Percentiles rank a stretch among this genome's conserved stretches.
Conservation (phyloP, 2,113 vertebrate genomes). For the Sturnira hondurensis region DNA sequence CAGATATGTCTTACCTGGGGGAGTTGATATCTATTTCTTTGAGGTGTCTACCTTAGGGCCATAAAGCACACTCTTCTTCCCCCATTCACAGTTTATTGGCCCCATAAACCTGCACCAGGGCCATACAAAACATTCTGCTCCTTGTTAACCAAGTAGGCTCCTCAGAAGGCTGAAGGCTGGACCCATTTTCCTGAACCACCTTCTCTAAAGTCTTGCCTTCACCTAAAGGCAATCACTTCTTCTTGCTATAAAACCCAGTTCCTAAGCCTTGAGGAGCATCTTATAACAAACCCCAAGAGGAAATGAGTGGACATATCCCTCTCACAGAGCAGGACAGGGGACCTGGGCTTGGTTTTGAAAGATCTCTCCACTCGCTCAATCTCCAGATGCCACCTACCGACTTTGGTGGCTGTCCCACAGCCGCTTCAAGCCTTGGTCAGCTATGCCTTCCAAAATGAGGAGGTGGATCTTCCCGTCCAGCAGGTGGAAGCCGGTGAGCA, state of each 20-base stretch:
- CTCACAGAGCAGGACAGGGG: not conserved
- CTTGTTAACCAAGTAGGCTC: rapidly evolving
- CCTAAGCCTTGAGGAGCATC: not conserved
- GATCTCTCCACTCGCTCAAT: not conserved
- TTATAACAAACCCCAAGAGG: not conserved
- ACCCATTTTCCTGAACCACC: not conserved
- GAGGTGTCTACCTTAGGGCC: not conserved
- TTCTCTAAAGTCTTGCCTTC: not conserved
- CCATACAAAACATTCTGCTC: not conserved
- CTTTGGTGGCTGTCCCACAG: constrained; percentile 81
- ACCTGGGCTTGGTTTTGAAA: not conserved
- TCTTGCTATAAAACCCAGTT: not conserved
- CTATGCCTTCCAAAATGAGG: constrained; percentile 88
- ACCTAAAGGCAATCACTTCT: not conserved
- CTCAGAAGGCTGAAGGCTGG: not conserved
- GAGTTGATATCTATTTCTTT: not conserved
- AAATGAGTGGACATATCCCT: not conserved
- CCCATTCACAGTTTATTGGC: not conserved
- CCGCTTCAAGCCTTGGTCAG: constrained; percentile 79
- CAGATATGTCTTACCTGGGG: not conserved
- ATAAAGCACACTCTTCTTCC: not conserved
- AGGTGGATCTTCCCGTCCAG: constrained; percentile 83
- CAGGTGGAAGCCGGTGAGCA: constrained; percentile 89
- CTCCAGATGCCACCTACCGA: constrained; percentile 42
- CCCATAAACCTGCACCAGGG: not conserved